Base-by-base conservation (phyloP, 2,797 vertebrate genomes). In the Coregonus sp. region DNA sequence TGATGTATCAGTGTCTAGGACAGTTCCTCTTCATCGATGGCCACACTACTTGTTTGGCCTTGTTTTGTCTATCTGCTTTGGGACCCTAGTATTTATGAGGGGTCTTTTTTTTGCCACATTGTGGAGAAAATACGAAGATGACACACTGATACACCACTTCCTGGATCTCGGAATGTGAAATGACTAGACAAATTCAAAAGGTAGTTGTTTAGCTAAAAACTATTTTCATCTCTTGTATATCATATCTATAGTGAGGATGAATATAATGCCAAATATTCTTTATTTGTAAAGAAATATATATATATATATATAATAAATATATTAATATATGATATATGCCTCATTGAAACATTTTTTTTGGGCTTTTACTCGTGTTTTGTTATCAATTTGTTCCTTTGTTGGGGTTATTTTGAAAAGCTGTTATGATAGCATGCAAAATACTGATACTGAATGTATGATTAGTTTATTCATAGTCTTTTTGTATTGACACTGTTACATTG, bases 261-360 rank as follows among this genome's bases (percentile, higher is more conserved):
- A 95, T 95, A 96, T 97, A 96, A 96, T 95, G 94, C 97, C 96
- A 96, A 96, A 96, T 96, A 96, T 95, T 94, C 93, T 93, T 91
- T 93, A 94, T 95, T 95, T 97, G 95, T 97, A 96, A 94, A 95
- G 89, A 94, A 92, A 94, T 92, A 92, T 93, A 25, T 25, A 25
- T 25, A 25, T 25, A 25, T 25, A 25, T 25, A 94, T 90, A 93
- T 82, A 47, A 47, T 47, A 47, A 93, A 91, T 84, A 95, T 87
- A 94, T 93, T 94, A 87, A 95, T 93, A 92, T 93, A 95, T 92
- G 95, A 95, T 92, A 91, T 93, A 95, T 91, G 92, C 92, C 93
- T 94, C 92, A 94, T 89, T 94, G 92, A 94, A 95, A 93, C 92
- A 91, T 93, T 93, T 94, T 92, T 95, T 97, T 96, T 95, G 92